phyloP scores from a whole-genome alignment of 2,888 invertebrate genomes.

The Troglohyphantes excavatus region DNA sequence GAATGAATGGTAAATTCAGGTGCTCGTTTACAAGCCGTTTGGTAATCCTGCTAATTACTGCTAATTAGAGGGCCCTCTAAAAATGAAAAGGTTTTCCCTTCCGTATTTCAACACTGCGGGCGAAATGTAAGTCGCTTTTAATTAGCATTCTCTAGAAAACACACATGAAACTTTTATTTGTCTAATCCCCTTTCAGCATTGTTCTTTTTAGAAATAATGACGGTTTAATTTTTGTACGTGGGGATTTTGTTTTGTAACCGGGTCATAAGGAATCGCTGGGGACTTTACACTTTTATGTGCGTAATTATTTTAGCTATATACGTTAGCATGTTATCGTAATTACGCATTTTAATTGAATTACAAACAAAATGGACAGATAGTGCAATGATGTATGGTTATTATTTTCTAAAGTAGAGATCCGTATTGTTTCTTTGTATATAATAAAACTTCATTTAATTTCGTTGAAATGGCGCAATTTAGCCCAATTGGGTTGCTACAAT shows the following conservation, averaged over 20 bases:
- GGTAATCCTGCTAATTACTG: conserved; percentile 71
- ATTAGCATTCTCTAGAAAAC: conserved; percentile 68
- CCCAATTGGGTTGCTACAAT: no score
- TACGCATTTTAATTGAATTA: neutral
- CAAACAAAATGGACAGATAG: neutral
- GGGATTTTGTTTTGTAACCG: conserved; percentile 5
- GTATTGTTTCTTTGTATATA: no score
- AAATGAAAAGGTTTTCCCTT: conserved; percentile 57
- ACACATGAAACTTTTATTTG: conserved; percentile 65
- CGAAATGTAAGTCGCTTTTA: conserved; percentile 64
- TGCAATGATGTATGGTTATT: neutral
- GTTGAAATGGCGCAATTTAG: no score
- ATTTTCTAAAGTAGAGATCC: neutral
- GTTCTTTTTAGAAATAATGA: conserved; percentile 61
- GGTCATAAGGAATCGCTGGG: neutral
- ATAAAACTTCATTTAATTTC: no score
- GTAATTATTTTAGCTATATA: neutral
- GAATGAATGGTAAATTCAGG: conserved; percentile 34
- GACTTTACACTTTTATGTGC: neutral
- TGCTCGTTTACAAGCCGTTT: conserved; percentile 67
- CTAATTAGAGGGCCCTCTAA: conserved; percentile 67
- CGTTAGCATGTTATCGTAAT: neutral
- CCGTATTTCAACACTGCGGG: conserved; percentile 64
- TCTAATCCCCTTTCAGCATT: conserved; percentile 33
- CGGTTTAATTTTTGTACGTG: conserved; percentile 52